Base-by-base conservation (phyloP, 2,888 invertebrate genomes). In the Eupithecia inturbata region DNA sequence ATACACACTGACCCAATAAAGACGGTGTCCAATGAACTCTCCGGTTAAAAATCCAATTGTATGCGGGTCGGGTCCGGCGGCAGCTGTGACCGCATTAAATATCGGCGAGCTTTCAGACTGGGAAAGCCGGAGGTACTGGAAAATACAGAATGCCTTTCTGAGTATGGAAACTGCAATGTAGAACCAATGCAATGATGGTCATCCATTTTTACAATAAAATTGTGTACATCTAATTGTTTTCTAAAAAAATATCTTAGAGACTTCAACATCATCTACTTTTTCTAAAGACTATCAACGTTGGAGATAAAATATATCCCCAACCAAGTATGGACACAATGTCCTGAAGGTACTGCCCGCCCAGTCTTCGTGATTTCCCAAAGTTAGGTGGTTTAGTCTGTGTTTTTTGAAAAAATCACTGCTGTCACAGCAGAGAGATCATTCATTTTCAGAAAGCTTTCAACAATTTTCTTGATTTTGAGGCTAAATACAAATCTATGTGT, bases 41-140 rank as follows among this genome's bases (percentile, higher is more conserved):
- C 79, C 82, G 83, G 88, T 89, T 88, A 90, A 91, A 90, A 90
- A 88, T 88, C 87, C 88, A 88, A 91, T 91, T 87, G 88, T 86
- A 87, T 83, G 84, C 86, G 86, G 71, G 87, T 82, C 78, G 82
- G 78, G 81, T 82, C 81, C 79, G 80, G 83, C 83, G 82, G 81
- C 89, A 87, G 88, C 88, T 87, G 88, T 81, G 88, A 90, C 90
- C 89, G 87, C 88, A 88, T 88, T 88, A 87, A 89, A 88, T 89
- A 89, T 88, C 83, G 82, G 80, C 79, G 81, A 81, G 85, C 84
- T 57, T 22, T 57, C 57, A 5, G 3, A 57, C 57, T 57, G 57
- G 26, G 22, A 66, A 66, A 19, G n/a, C 63, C 70, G 62, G 62
- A 70, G n/a, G 10, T 60, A 26, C 49, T 49, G 7, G 7, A 49